Evolutionary conservation across 1,140 invertebrate species (phyloP), one percentile per base, ranked within the genome.

Genomic region (Macrotrachela quadricornifera): DNA sequence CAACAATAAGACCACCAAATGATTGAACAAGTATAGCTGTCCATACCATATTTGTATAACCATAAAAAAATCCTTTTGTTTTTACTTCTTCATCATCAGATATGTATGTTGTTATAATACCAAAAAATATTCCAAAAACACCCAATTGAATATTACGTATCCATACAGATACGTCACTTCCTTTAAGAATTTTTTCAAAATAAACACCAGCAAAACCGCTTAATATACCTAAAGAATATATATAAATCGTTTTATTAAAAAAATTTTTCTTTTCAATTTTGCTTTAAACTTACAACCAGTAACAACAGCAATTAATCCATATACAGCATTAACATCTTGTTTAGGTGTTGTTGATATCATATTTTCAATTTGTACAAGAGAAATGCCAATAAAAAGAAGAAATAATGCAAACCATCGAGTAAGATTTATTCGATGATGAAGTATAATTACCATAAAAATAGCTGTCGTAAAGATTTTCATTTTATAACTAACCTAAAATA

Each of bases 141-240:
- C 76, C 72, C 18, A 79, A 59, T 56, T 79, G 78, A 47, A 77
- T 63, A 60, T 80, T 80, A 54, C 77, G 60, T 42, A 77, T 68
- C 72, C 92, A 99, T 1, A 95, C 77, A 0, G 87, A 88, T 48
- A 92, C 79, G 57, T 90, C 80, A 1, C 86, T 85, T n/a, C 66
- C 72, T 67, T 70, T 99, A 0, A 97, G 72, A 59, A 99, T 92
- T 75, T 97, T 97, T 69, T 99, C 94, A 72, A 97, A 96, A 67
- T 92, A 99, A 58, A 97, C 88, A 21, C 94, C 94, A 15, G 91
- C 90, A 73, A 96, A 96, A 6, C 94, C 94, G 38, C 88, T 95
- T 42, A 94, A 74, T 56, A 87, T 78, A 67, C 88, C 94, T 8
- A n/a, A n/a, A n/a, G n/a, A n/a, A n/a, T n/a, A n/a, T n/a, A n/a